phyloP scores from a whole-genome alignment of 2,113 vertebrate species.

The Brachionichthys hirsutus region DNA sequence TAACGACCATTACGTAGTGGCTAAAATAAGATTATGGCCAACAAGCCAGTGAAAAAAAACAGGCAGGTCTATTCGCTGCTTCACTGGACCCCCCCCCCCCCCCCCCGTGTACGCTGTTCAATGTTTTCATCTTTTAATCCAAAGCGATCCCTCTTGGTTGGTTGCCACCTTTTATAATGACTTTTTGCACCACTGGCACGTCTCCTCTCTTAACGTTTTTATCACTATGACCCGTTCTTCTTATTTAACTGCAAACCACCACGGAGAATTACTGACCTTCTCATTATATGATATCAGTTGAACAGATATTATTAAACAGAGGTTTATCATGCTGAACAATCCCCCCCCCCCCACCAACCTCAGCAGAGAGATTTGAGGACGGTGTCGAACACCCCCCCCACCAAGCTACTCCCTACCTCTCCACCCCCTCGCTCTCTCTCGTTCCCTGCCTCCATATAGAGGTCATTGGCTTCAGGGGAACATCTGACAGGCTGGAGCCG shows the following conservation, averaged over 20 bases:
- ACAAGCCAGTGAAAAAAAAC: conserved; percentile 42
- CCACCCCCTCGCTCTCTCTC: conserved; percentile 8
- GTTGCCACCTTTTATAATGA: not conserved
- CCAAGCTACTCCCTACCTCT: conserved; percentile 20
- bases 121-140: conserved; percentile 6
- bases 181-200: not conserved
- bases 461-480: conserved; percentile 70
- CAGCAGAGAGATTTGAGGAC: not conserved
- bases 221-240: conserved; percentile 17
- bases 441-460: conserved; percentile 50
- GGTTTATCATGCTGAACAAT: conserved; percentile 33
- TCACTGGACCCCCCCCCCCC: conserved; percentile 29
- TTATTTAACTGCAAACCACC: conserved; percentile 7
- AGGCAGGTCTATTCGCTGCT: conserved; percentile 49
- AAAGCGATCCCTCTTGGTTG: not conserved
- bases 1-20: conserved; percentile 63
- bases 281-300: conserved; percentile 24
- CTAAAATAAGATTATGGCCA: conserved; percentile 72
- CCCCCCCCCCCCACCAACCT: not conserved
- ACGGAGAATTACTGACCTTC: conserved; percentile 28
- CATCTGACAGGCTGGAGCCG: conserved; percentile 61
- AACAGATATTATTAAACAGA: conserved; percentile 6
- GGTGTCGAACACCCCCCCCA: conserved; percentile 20
- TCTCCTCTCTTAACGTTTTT: conserved; percentile 2
- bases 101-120: conserved; percentile 28